Base-by-base conservation (phyloP, 2,797 vertebrate species). In the Zenarchopterus dispar region DNA sequence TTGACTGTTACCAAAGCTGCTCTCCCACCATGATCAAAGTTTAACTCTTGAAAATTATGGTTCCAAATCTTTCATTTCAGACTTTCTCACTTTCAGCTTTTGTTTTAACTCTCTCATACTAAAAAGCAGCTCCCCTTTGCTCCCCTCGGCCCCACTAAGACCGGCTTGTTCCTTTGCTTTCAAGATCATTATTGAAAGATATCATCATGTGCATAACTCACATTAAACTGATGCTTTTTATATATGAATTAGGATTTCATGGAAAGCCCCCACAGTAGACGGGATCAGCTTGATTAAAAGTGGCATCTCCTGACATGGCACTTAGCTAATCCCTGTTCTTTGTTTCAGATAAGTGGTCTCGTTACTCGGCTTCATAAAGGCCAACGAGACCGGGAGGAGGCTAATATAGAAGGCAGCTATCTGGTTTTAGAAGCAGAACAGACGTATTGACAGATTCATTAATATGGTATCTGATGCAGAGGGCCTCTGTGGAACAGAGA, bases 371-470 rank as follows among this genome's bases (percentile, higher is more conserved):
- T 19, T 55, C 55, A 0, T 28, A 52, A 62, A 60, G 57, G 47
- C 69, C 31, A 62, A 53, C 53, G 41, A 67, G 46, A 73, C 56
- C 52, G 55, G 55, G 65, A 64, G 49, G 24, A 52, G 57, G 61
- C 55, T 84, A 67, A 73, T 73, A 70, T 73, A 72, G 72, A 55
- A 41, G 47, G 54, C 4, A n/a, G 24, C 11, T 21, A 18, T 71
- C 69, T 57, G 64, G 50, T 82, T 88, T 85, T 84, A 77, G 73
- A 63, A 55, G 67, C 60, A 5, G 62, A 81, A 42, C 51, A 1
- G 55, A 31, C 21, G 4, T 80, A 78, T 74, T 81, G 85, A 84
- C 80, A 57, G 53, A 57, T 42, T 77, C 78, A 87, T 88, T 87
- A 81, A 85, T 76, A 58, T 62, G 51, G 36, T 44, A 55, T 81